Percentiles rank a stretch among this genome's conserved stretches.
These are phyloP conservation scores for Chelon auratus DNA, from an alignment of 2,797 vertebrate genomes.

Conservation along the genomic window DNA sequence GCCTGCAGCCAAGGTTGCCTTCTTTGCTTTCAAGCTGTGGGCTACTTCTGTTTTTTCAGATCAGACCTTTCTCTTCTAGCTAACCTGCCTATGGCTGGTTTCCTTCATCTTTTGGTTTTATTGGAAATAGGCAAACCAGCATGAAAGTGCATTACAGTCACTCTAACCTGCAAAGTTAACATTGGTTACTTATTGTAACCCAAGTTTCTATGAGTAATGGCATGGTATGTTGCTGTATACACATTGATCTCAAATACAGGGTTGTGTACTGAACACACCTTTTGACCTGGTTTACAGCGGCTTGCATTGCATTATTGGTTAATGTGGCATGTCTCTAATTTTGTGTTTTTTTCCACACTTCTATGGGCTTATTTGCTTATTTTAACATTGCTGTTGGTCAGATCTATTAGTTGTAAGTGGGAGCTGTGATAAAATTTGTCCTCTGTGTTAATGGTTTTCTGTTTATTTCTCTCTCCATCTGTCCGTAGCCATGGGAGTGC, in stretches of 20 bases:
- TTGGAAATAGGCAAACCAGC: too few relatives aligned
- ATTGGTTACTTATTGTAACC: too few relatives aligned
- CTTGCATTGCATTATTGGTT: neutral
- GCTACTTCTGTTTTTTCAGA: too few relatives aligned
- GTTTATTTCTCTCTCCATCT: constrained; percentile 27
- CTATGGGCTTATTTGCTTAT: neutral
- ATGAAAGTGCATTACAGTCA: too few relatives aligned
- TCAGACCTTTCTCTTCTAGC: too few relatives aligned
- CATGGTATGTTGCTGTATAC: too few relatives aligned
- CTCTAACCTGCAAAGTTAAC: too few relatives aligned
- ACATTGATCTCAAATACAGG: neutral
- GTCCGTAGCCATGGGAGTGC: constrained; percentile 91
- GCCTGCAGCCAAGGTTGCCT: too few relatives aligned
- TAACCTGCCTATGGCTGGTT: too few relatives aligned
- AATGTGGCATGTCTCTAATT: neutral
- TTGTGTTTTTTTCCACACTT: neutral
- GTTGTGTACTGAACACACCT: neutral
- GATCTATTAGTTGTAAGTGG: neutral
- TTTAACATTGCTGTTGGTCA: neutral
- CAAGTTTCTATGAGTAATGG: too few relatives aligned
- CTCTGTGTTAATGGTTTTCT: constrained; percentile 23
- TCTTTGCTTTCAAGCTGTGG: too few relatives aligned
- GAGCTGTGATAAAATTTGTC: neutral
- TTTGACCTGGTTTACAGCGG: neutral
- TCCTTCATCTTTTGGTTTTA: too few relatives aligned